A percentile compares a stretch with the other conserved stretches of the same genome.
Conservation (phyloP, 1,140 invertebrate genomes). For the Drosophila aff. region DNA sequence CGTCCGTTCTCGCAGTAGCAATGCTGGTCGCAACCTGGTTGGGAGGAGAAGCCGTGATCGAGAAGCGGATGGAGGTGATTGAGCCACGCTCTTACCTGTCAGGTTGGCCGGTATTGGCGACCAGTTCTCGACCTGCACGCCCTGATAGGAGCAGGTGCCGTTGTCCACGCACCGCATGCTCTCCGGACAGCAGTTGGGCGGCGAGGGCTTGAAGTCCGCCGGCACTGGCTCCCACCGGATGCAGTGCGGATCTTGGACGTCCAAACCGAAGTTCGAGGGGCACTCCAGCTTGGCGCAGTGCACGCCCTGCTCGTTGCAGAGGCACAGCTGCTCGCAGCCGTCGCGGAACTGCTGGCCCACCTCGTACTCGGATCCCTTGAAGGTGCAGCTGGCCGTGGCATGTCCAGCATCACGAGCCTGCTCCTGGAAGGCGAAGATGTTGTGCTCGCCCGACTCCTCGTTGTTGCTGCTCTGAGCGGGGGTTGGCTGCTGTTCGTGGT, state of each 20-base stretch:
- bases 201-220: conserved; percentile 88
- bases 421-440: conserved; percentile 56
- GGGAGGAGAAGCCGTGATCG: conserved; percentile 5
- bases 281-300: conserved; percentile 93
- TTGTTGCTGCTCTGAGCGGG: conserved; percentile 57
- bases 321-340: conserved; percentile 90
- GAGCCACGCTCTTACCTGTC: conserved; percentile 84
- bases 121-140: conserved; percentile 89
- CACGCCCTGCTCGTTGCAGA: conserved; percentile 88
- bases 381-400: conserved; percentile 51
- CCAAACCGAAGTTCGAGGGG: conserved; percentile 92
- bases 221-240: conserved; percentile 93
- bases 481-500: conserved; percentile 87
- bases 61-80: conserved; percentile 18
- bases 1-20: conserved; percentile 95
- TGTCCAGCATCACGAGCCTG: conserved; percentile 72
- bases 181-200: conserved; percentile 93
- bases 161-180: conserved; percentile 91
- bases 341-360: conserved; percentile 90
- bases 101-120: conserved; percentile 88
- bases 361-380: conserved; percentile 71
- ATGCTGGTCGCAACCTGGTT: conserved; percentile 91
- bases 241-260: conserved; percentile 93
- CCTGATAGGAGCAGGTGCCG: conserved; percentile 91
- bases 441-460: conserved; percentile 53